Evolutionary conservation across 2,113 vertebrate species (phyloP), one percentile per base, ranked within the genome.

Genomic region (Tricholaema leucomelas): DNA sequence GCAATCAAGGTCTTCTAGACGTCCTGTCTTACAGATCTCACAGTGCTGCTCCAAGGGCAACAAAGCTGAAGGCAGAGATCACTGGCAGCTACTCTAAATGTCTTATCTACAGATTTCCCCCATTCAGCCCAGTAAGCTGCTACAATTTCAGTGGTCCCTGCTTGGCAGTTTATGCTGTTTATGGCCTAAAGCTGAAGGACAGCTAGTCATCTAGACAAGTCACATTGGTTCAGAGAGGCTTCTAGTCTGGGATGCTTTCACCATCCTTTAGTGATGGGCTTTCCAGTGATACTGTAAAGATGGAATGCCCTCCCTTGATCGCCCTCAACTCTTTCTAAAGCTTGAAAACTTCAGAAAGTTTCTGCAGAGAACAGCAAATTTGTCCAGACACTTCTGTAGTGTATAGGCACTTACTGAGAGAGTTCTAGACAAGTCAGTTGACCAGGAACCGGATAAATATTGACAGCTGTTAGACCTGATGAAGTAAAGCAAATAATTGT

Each of bases 341-440:
- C n/a, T 69, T 69, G 87, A 92, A 79, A 87, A 7, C 21, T 58
- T 15, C 42, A 77, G 40, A 79, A 80, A 54, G 61, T 6, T 75
- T 69, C 46, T 79, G 24, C 35, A 76, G 64, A 40, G 52, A 81
- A 79, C 40, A 75, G 23, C 24, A 87, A 81, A 78, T 15, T 19
- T 54, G 8, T 70, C 44, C 44, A 69, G 55, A 76, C 54, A 81
- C 18, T 78, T 84, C 77, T 81, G 74, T 72, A 58, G n/a, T 58
- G 21, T 60, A 88, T 7, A 52, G 76, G 86, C 64, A 98, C 98
- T 98, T 97, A 99, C 99, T 98, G 98, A 91, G 98, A 99, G 86
- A 99, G 97, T 89, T 99, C 98, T 97, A 99, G 97, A 92, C 98
- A 97, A 16, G 98, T 98, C 89, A 99, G 96, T 76, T 98, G 98